Percentiles rank a stretch among this genome's conserved stretches.
Evolutionary conservation across 2,797 vertebrate species (phyloP).

Genomic region (Hippopotamyrus pictus): DNA sequence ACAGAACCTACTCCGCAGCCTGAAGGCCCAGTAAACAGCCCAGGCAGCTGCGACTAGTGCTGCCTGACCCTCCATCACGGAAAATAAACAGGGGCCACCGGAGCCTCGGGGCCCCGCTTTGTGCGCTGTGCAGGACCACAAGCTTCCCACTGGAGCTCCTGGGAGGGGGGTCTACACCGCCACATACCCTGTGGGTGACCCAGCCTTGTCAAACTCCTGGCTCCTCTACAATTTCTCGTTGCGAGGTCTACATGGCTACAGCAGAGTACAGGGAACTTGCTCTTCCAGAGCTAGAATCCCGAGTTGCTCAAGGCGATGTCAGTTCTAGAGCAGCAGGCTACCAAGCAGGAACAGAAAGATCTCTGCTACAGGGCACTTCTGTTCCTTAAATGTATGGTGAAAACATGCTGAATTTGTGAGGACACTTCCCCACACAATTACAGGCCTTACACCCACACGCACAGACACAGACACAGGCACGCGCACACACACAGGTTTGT

Average conservation of each 20-base stretch:
- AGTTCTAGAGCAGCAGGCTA: background rate
- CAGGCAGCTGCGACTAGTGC: background rate
- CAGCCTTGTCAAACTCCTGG: background rate
- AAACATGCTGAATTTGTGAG: background rate
- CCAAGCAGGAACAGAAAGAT: background rate
- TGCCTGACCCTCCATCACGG: background rate
- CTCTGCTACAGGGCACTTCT: background rate
- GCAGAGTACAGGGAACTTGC: background rate
- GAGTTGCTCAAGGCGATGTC: background rate
- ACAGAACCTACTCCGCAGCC: background rate
- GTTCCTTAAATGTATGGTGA: background rate
- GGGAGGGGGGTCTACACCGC: background rate
- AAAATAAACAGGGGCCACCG: background rate
- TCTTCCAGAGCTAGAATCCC: background rate
- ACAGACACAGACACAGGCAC: too few relatives aligned
- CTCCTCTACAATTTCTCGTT: background rate
- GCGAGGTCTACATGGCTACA: background rate
- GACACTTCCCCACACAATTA: background rate
- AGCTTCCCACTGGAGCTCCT: constrained; percentile 2
- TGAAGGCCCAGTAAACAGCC: background rate
- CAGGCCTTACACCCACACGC: background rate
- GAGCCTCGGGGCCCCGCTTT: background rate
- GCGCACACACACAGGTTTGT: background rate
- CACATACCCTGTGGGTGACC: background rate
- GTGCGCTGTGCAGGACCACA: background rate